Conservation (phyloP, 1,140 invertebrate species). For the Drosophila truncata region DNA sequence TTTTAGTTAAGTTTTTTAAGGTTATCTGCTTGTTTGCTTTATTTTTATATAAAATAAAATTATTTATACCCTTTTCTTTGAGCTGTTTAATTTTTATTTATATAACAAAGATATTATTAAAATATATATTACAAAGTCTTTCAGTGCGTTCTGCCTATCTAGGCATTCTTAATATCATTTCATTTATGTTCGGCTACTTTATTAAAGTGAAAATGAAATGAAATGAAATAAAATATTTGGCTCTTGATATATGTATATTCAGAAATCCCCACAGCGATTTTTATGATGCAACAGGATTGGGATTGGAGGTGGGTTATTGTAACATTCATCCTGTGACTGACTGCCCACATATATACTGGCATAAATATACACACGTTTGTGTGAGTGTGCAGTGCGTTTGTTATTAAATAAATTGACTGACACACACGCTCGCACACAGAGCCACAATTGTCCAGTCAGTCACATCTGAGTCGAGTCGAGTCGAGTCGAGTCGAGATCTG, state of each 20-base stretch:
- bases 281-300: constrained; percentile 33
- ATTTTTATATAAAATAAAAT: too few relatives aligned
- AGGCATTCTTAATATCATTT: constrained; percentile 16
- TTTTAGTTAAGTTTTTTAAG: too few relatives aligned
- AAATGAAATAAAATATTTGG: constrained; percentile 76
- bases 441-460: constrained; percentile 40
- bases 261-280: constrained; percentile 66
- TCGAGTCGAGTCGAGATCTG: constrained; percentile 39
- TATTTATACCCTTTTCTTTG: too few relatives aligned
- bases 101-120: too few relatives aligned
- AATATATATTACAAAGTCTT: too few relatives aligned
- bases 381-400: constrained; percentile 57
- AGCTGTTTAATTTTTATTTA: too few relatives aligned
- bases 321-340: constrained; percentile 31
- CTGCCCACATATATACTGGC: neutral
- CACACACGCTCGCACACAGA: constrained; percentile 51
- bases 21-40: too few relatives aligned
- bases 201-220: constrained; percentile 59
- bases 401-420: constrained; percentile 84
- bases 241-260: constrained; percentile 72
- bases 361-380: neutral
- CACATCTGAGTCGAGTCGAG: constrained; percentile 40
- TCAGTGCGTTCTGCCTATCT: neutral
- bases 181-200: constrained; percentile 39
- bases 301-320: constrained; percentile 11